Base-by-base conservation (phyloP, 2,113 vertebrate species). In the Tamias sibiricus region DNA sequence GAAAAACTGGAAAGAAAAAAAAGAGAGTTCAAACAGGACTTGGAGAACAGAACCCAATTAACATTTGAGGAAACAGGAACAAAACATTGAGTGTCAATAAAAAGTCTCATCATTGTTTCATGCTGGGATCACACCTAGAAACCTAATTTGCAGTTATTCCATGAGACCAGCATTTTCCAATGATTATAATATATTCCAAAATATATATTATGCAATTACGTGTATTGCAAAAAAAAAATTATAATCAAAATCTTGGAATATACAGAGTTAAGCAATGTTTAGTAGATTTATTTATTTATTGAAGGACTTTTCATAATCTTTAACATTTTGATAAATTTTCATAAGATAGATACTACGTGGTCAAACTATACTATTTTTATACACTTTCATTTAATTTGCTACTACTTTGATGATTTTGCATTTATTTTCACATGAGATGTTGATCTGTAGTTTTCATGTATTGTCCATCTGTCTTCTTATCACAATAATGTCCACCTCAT, bases 171-270 rank as follows among this genome's bases (percentile, higher is more conserved):
- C 17, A 72, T 87, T 71, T 94, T 68, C 32, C 26, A 77, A 87
- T 95, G 42, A 80, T 79, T 77, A 94, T 57, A 82, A 57, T 42
- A 83, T 44, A 72, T 72, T 79, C 62, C 17, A 90, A 54, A 74
- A 64, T 90, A 57, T 64, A 66, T 62, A 93, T 59, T 91, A 2
- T 87, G n/a, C 81, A 47, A 42, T 30, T 76, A 91, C 52, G 79
- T 75, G 54, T 96, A 49, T 75, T 62, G 30, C 4, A 12, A 66
- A 66, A 49, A 84, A 64, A 94, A 54, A 68, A 76, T 54, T 69
- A 24, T 83, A 47, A 93, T 81, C 40, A 95, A 87, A 96, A 91
- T 6, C 13, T 95, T 96, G 35, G 10, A 40, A 85, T 80, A 83
- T 17, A 62, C 8, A 83, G 22, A 26, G 19, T 84, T 74, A 94